phyloP scores from a whole-genome alignment of 2,797 vertebrate species.

The Danio tinwini region DNA sequence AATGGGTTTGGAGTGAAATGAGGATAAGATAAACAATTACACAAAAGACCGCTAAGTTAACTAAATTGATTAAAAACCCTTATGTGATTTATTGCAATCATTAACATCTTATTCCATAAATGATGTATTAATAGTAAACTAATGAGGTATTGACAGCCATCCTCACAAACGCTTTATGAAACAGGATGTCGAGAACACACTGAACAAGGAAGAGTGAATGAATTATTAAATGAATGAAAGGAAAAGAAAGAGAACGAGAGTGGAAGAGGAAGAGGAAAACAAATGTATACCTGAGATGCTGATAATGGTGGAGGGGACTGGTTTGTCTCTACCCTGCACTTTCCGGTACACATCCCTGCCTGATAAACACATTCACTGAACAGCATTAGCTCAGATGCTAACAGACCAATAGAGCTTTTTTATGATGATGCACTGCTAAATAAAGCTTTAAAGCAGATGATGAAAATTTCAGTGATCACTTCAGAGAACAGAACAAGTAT shows the following conservation, averaged over 20 bases:
- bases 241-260: neutral
- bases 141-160: neutral
- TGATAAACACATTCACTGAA: slow-evolving; percentile 72
- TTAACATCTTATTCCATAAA: slow-evolving; percentile 4
- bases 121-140: neutral
- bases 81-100: neutral
- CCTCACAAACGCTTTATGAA: neutral
- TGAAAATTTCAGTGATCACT: neutral
- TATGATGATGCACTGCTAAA: slow-evolving; percentile 1
- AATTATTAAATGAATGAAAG: neutral
- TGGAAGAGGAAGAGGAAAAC: neutral
- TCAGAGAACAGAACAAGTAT: slow-evolving; percentile 4
- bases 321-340: slow-evolving; percentile 88
- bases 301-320: slow-evolving; percentile 80
- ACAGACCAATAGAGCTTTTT: neutral
- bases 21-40: neutral
- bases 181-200: neutral
- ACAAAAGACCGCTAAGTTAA: neutral
- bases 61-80: neutral
- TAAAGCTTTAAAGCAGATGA: neutral
- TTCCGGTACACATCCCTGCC: slow-evolving; percentile 92
- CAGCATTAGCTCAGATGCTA: slow-evolving; percentile 13
- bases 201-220: neutral
- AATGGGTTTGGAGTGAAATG: neutral
- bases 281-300: slow-evolving; percentile 84